Conservation (phyloP, 35 echinoderm and acorn worm species). For the Anneissia japonica region DNA sequence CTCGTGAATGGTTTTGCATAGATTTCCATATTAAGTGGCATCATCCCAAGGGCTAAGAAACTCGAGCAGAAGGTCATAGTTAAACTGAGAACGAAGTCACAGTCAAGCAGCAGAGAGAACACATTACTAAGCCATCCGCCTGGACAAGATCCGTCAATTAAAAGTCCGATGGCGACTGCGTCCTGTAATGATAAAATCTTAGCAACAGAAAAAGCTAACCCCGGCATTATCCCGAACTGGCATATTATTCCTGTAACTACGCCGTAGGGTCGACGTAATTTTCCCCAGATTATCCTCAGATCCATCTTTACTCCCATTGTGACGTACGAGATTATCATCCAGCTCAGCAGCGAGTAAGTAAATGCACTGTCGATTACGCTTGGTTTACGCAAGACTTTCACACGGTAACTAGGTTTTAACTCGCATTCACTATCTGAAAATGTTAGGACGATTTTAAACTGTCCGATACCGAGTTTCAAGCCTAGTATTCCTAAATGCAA, state of each 20-base stretch:
- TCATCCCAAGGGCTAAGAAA: constrained; percentile 30
- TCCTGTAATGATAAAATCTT: constrained; percentile 26
- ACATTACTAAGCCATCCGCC: constrained; percentile 50
- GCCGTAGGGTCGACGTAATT: constrained; percentile 51
- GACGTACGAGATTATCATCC: constrained; percentile 62
- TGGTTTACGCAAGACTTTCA: constrained; percentile 32
- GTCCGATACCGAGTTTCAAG: background rate
- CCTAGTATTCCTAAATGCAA: background rate
- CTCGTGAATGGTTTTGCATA: constrained; percentile 4
- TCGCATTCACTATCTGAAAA: background rate
- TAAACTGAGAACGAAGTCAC: constrained; percentile 34
- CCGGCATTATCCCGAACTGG: constrained; percentile 65
- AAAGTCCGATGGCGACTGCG: constrained; percentile 25
- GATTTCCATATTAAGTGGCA: constrained; percentile 47
- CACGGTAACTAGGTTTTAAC: background rate
- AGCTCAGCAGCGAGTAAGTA: constrained; percentile 33
- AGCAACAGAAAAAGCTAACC: constrained; percentile 44
- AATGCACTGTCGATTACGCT: constrained; percentile 16
- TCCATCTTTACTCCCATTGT: constrained; percentile 71
- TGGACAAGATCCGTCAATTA: constrained; percentile 38
- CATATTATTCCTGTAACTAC: constrained; percentile 52
- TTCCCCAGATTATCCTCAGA: constrained; percentile 48
- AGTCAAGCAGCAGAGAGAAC: constrained; percentile 28
- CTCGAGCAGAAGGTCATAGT: constrained; percentile 50
- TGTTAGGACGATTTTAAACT: background rate